These are phyloP conservation scores for Argyra leucocephala DNA, from an alignment of 2,888 invertebrate genomes.

Conservation along the genomic window DNA sequence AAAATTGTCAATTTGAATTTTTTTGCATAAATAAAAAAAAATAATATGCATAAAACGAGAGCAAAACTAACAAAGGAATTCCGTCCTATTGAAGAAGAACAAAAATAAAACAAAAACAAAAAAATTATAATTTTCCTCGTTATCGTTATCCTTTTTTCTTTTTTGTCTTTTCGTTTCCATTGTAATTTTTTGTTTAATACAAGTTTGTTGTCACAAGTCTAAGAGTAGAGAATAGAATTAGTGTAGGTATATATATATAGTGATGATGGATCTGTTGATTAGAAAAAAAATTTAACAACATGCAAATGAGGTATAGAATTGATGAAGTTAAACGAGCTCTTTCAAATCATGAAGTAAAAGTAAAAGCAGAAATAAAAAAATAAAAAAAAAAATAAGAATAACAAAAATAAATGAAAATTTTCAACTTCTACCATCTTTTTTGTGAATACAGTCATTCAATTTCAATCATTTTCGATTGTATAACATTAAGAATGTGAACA, in stretches of 20 bases:
- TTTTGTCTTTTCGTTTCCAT: neutral
- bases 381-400: neutral
- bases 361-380: neutral
- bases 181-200: neutral
- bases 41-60: too few species aligned
- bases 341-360: neutral
- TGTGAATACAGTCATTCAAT: neutral
- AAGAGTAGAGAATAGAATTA: neutral
- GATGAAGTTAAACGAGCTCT: neutral
- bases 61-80: too few species aligned
- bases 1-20: too few species aligned
- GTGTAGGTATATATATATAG: neutral
- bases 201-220: neutral
- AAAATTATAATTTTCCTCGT: too few species aligned
- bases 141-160: neutral
- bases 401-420: neutral
- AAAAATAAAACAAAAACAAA: too few species aligned
- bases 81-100: too few species aligned
- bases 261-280: neutral
- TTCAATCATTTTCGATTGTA: neutral
- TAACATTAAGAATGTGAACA: too few species aligned
- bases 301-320: neutral
- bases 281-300: neutral
- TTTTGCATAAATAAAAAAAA: too few species aligned
- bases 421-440: neutral